These are phyloP conservation scores for Ibidorhyncha struthersii DNA, from an alignment of 2,113 vertebrate species.

Conservation along the genomic window DNA sequence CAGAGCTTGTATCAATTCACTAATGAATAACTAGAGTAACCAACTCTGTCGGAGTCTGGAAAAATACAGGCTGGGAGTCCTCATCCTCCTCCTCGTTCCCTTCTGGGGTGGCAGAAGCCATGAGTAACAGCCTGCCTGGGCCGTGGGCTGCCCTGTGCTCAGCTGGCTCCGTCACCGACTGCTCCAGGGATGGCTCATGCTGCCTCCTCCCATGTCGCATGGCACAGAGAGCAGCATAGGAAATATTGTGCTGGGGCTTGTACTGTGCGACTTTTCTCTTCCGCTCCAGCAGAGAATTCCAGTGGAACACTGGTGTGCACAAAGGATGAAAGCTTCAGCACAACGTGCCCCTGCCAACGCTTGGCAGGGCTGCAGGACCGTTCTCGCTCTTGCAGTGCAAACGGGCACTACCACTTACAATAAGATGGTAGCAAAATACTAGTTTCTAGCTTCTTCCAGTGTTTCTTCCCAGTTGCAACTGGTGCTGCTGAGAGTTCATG, in stretches of 20 bases:
- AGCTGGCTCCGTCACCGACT: rapidly evolving
- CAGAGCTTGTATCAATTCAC: background rate
- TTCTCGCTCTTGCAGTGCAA: background rate
- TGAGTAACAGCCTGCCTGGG: background rate
- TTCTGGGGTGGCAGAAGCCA: background rate
- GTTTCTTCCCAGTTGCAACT: conserved; percentile 38
- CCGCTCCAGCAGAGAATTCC: background rate
- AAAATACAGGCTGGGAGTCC: conserved; percentile 2
- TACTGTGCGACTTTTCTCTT: background rate
- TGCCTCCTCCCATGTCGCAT: background rate
- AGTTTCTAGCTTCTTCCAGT: background rate
- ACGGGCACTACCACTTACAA: background rate
- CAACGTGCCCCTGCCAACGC: background rate
- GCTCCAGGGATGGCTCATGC: background rate
- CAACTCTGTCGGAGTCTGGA: background rate
- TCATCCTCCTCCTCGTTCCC: background rate
- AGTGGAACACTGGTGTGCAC: background rate
- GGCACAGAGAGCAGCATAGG: background rate
- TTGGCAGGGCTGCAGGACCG: conserved; percentile 29
- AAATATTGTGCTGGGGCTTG: background rate
- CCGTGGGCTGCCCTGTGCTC: background rate
- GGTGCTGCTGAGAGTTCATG: conserved; percentile 36
- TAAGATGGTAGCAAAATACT: background rate
- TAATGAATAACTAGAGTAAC: conserved; percentile 32
- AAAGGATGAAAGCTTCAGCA: conserved; percentile 39